Conservation (phyloP, 2,113 vertebrate genomes). For the Tympanuchus pallidicinctus region DNA sequence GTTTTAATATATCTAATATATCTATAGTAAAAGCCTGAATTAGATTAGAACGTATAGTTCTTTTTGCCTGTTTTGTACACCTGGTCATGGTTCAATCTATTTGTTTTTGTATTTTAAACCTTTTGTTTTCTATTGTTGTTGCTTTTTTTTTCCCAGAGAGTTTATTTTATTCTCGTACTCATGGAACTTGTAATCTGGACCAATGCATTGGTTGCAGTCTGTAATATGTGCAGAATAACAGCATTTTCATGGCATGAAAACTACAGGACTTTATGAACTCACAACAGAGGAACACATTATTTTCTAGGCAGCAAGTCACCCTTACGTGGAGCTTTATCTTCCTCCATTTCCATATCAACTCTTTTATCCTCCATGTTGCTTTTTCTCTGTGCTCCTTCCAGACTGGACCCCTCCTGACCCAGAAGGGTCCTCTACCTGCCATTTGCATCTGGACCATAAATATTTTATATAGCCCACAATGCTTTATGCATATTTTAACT, state of each 20-base stretch:
- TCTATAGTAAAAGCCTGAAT: neutral
- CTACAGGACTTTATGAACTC: neutral
- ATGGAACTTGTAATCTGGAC: neutral
- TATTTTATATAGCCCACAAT: slow-evolving; percentile 63
- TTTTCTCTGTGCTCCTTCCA: slow-evolving; percentile 51
- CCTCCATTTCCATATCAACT: neutral
- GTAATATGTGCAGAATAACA: neutral
- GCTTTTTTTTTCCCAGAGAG: fast-evolving
- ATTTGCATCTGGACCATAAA: slow-evolving; percentile 64
- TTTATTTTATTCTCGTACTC: neutral
- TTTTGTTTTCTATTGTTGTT: neutral
- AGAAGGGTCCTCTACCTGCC: slow-evolving; percentile 52
- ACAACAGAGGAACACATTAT: neutral
- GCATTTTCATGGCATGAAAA: neutral
- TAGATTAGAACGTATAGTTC: neutral
- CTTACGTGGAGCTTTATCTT: neutral
- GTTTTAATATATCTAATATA: neutral
- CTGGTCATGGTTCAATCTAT: neutral
- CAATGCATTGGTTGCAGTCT: neutral
- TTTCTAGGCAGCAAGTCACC: neutral
- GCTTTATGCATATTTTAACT: slow-evolving; percentile 66
- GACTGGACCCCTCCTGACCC: slow-evolving; percentile 40
- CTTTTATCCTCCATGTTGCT: slow-evolving; percentile 42
- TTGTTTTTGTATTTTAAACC: neutral
- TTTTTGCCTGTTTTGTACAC: neutral